These are phyloP conservation scores for Daboia siamensis DNA, from an alignment of 2,113 vertebrate genomes.

Conservation along the genomic window DNA sequence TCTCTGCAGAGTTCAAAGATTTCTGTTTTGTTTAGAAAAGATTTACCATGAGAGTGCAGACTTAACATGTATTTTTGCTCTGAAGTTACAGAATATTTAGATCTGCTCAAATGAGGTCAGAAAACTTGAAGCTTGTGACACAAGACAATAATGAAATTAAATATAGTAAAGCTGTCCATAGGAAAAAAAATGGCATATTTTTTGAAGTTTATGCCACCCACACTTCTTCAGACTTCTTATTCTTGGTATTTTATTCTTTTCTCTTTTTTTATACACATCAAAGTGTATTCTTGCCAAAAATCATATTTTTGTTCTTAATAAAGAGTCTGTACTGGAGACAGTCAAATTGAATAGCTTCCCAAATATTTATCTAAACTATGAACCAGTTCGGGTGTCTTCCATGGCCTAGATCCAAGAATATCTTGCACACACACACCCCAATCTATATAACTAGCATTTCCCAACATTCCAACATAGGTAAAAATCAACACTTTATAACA, in stretches of 20 bases:
- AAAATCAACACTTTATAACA: conserved; percentile 36
- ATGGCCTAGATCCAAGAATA: conserved; percentile 29
- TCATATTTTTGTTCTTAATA: neutral
- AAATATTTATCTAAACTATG: conserved; percentile 38
- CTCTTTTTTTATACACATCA: conserved; percentile 30
- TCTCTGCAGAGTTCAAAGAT: neutral
- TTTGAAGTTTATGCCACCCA: conserved; percentile 26
- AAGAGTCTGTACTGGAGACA: conserved; percentile 35
- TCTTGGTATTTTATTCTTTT: neutral
- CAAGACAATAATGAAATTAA: neutral
- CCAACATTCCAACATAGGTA: conserved; percentile 1
- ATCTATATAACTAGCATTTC: neutral
- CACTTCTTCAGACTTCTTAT: conserved; percentile 27
- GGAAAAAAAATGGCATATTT: neutral
- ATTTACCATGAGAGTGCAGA: neutral
- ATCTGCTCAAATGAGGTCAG: conserved; percentile 24
- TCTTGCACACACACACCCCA: neutral
- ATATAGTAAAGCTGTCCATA: conserved; percentile 11
- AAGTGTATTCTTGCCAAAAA: conserved; percentile 32
- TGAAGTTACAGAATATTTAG: conserved; percentile 1
- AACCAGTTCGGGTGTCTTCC: conserved; percentile 36
- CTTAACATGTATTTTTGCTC: conserved; percentile 19
- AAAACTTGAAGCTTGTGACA: conserved; percentile 20
- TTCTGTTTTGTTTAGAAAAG: neutral
- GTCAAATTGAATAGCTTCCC: conserved; percentile 33